phyloP scores from a whole-genome alignment of 2,797 vertebrate species.

The Gorsachius magnificus region DNA sequence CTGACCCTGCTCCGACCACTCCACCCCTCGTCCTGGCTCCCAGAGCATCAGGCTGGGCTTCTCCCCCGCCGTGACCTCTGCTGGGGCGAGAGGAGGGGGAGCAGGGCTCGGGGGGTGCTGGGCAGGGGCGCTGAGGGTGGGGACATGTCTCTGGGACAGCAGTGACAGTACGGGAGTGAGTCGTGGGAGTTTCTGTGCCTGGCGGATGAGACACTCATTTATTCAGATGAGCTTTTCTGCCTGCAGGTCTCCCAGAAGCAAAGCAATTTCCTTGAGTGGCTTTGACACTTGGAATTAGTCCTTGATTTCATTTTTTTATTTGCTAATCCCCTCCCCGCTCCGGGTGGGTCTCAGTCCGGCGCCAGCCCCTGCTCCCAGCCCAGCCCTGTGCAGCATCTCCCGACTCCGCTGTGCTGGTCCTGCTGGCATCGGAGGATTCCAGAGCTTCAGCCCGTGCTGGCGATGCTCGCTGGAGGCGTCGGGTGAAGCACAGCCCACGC shows the following conservation, averaged over 20 bases:
- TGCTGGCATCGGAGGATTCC: background rate
- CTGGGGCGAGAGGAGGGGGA: background rate
- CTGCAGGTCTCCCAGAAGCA: constrained; percentile 26
- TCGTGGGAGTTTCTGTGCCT: accelerated
- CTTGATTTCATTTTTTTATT: background rate
- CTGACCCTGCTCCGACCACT: background rate
- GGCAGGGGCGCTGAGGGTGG: accelerated
- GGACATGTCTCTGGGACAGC: background rate
- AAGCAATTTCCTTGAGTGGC: background rate
- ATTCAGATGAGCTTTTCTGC: background rate
- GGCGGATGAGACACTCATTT: background rate
- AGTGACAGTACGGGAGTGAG: no score
- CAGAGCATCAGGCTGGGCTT: background rate
- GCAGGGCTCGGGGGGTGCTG: background rate
- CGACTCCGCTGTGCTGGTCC: accelerated
- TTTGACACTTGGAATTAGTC: constrained; percentile 26
- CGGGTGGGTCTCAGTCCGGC: accelerated
- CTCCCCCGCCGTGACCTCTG: background rate
- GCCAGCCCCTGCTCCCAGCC: background rate
- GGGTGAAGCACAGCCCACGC: accelerated
- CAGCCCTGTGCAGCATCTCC: background rate
- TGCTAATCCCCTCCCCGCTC: background rate
- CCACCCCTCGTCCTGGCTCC: accelerated
- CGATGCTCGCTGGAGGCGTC: background rate
- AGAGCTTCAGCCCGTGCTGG: background rate